Evolutionary conservation across 2,797 vertebrate species (phyloP).

Genomic region (Anisognathus igniventris): DNA sequence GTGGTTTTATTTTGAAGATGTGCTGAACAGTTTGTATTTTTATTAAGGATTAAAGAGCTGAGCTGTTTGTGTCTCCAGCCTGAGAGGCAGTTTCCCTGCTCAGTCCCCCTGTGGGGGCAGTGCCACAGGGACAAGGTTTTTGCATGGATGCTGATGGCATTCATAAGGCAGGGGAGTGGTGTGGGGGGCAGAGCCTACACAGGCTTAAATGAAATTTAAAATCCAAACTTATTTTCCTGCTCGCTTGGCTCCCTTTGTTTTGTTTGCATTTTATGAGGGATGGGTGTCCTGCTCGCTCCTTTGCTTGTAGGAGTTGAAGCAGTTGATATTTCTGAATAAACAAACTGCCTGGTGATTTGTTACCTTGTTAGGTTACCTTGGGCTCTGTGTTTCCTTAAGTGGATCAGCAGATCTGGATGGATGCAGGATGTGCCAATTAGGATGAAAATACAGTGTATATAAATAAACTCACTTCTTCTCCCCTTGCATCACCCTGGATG

Average conservation of each 20-base stretch:
- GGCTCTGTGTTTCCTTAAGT: conserved; percentile 46
- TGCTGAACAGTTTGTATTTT: background rate
- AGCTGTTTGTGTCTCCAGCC: background rate
- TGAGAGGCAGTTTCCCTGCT: background rate
- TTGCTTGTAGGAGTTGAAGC: background rate
- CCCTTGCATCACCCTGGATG: background rate
- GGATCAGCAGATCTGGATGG: conserved; percentile 22
- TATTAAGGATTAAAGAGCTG: background rate
- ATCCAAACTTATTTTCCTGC: background rate
- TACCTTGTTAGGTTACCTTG: conserved; percentile 50
- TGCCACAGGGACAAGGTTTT: background rate
- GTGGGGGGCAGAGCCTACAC: background rate
- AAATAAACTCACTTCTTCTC: conserved; percentile 32
- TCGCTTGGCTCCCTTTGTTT: background rate
- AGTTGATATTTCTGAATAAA: conserved; percentile 33
- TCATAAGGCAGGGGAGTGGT: background rate
- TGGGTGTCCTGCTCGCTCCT: background rate
- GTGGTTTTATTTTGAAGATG: background rate
- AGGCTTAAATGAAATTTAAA: background rate
- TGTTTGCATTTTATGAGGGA: background rate
- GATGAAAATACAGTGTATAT: conserved; percentile 37
- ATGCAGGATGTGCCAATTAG: conserved; percentile 55
- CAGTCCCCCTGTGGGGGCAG: background rate
- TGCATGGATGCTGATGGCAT: background rate
- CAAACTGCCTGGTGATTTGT: conserved; percentile 46